Percentiles rank a stretch among this genome's conserved stretches.
These are phyloP conservation scores for Drosophila mayaguana DNA, from an alignment of 2,888 invertebrate species.

Conservation along the genomic window DNA sequence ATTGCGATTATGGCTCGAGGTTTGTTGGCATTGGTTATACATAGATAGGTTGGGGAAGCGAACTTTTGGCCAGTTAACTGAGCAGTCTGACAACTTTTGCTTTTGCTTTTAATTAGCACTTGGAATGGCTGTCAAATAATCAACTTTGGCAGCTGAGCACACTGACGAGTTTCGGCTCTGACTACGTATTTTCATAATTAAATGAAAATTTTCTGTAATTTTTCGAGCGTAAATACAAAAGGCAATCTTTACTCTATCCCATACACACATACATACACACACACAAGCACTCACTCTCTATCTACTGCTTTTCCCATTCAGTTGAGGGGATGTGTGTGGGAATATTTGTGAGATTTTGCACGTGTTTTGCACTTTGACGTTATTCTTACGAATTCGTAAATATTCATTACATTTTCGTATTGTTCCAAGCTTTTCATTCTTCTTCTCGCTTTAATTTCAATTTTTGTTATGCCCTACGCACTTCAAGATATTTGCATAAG, in stretches of 20 bases:
- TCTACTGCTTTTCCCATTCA: neutral
- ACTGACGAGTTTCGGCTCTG: slow-evolving; percentile 14
- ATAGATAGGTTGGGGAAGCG: slow-evolving; percentile 39
- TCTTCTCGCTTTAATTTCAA: slow-evolving; percentile 1
- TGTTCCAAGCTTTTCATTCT: slow-evolving; percentile 37
- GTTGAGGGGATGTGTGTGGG: slow-evolving; percentile 53
- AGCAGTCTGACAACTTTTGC: slow-evolving; percentile 31
- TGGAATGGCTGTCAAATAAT: slow-evolving; percentile 38
- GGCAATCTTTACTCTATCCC: slow-evolving; percentile 34
- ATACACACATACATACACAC: neutral
- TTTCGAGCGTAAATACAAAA: slow-evolving; percentile 71
- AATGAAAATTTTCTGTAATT: slow-evolving; percentile 73
- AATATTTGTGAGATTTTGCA: slow-evolving; percentile 73
- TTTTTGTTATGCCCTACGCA: slow-evolving; percentile 23
- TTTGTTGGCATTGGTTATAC: slow-evolving; percentile 30
- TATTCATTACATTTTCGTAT: slow-evolving; percentile 70
- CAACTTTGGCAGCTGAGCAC: slow-evolving; percentile 34
- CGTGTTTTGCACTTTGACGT: slow-evolving; percentile 59
- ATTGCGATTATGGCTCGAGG: slow-evolving; percentile 59
- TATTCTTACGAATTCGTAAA: slow-evolving; percentile 65
- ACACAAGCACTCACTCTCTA: neutral
- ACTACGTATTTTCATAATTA: slow-evolving; percentile 70
- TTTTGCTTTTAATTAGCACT: slow-evolving; percentile 57
- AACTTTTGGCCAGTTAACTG: slow-evolving; percentile 22
- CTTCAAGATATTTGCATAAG: slow-evolving; percentile 71